A percentile compares a stretch with the other conserved stretches of the same genome.
phyloP scores from a whole-genome alignment of 2,113 vertebrate genomes.

The Bothrops jararaca region DNA sequence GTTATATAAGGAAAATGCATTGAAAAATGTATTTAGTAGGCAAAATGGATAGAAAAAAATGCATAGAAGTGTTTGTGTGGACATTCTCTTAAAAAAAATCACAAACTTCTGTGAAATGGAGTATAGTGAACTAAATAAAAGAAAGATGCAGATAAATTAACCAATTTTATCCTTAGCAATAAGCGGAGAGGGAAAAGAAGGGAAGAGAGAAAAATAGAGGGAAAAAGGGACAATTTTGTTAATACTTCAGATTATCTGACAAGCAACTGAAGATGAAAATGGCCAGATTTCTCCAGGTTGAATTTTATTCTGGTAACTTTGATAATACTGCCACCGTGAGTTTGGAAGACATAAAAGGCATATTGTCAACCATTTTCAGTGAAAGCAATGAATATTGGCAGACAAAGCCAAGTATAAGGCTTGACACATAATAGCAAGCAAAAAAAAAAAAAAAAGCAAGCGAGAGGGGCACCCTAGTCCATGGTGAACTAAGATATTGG shows the following conservation, averaged over 20 bases:
- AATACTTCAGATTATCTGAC: conserved; percentile 11
- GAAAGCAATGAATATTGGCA: conserved; percentile 60
- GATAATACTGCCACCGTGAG: conserved; percentile 66
- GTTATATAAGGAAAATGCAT: neutral
- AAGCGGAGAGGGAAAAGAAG: neutral
- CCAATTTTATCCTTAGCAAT: neutral
- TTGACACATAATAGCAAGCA: conserved; percentile 58
- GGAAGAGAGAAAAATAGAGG: neutral
- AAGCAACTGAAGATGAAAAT: conserved; percentile 7
- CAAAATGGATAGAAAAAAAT: neutral
- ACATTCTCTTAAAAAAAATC: neutral
- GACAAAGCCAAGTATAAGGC: conserved; percentile 62
- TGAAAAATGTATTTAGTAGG: neutral
- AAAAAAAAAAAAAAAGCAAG: conserved; percentile 38
- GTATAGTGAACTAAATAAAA: neutral
- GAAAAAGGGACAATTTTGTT: neutral
- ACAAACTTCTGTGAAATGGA: neutral
- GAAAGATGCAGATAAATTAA: neutral
- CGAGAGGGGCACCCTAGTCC: conserved; percentile 34
- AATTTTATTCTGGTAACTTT: conserved; percentile 30
- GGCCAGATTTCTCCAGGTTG: neutral
- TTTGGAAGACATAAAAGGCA: conserved; percentile 38
- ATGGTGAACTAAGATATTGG: conserved; percentile 59
- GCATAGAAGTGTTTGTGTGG: neutral
- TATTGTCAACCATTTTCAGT: conserved; percentile 47